Conservation (phyloP, 1,140 invertebrate species). For the Procambarus virginalis region DNA sequence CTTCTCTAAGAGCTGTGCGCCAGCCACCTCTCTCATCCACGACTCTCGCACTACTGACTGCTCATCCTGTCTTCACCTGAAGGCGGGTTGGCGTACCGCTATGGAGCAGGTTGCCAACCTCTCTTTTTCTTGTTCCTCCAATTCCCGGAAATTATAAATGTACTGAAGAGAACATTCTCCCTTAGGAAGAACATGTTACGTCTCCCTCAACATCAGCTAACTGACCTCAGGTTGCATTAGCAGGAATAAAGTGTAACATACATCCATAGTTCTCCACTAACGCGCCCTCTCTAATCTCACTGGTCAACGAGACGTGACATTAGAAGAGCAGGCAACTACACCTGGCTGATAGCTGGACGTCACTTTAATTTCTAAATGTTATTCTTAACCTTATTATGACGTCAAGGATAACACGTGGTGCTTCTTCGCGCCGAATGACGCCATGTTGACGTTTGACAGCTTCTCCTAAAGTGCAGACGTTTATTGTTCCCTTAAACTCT, state of each 20-base stretch:
- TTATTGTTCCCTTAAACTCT: too few relatives aligned
- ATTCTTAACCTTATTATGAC: not conserved
- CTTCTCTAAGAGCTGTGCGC: not conserved
- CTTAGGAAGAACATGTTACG: too few relatives aligned
- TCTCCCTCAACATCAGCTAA: too few relatives aligned
- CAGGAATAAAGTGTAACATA: not conserved
- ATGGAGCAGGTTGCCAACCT: not conserved
- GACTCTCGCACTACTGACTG: slow-evolving; percentile 49
- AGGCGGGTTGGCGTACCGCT: slow-evolving; percentile 20
- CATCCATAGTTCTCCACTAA: not conserved
- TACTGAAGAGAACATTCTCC: too few relatives aligned
- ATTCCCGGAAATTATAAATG: too few relatives aligned
- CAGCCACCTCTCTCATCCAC: not conserved
- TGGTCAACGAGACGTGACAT: not conserved
- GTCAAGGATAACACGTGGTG: not conserved
- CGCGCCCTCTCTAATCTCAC: not conserved
- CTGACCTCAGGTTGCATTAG: too few relatives aligned
- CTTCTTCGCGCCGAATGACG: too few relatives aligned
- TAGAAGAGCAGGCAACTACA: not conserved
- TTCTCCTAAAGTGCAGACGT: too few relatives aligned
- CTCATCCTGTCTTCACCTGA: not conserved
- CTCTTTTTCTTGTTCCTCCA: not conserved
- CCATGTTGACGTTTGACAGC: too few relatives aligned
- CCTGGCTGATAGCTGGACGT: too few relatives aligned
- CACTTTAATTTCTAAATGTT: not conserved